A percentile compares a stretch with the other conserved stretches of the same genome.
Conservation (phyloP, 2,113 vertebrate genomes). For the Pavo muticus region DNA sequence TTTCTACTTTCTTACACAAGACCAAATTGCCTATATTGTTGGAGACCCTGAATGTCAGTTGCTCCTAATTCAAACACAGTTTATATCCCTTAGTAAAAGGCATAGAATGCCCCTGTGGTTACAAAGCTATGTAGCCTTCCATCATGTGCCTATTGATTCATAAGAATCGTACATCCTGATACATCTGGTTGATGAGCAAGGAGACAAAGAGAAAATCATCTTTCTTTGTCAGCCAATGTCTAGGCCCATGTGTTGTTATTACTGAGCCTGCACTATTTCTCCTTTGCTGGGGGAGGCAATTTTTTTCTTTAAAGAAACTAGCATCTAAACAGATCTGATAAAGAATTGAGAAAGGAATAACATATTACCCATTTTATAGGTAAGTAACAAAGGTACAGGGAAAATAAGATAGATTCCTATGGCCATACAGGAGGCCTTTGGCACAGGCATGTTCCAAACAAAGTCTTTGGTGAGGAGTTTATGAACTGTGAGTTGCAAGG, state of each 20-base stretch:
- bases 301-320: slow-evolving; percentile 51
- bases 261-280: slow-evolving; percentile 26
- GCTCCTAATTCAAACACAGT: slow-evolving; percentile 45
- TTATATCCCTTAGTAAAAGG: slow-evolving; percentile 22
- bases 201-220: slow-evolving; percentile 50
- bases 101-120: slow-evolving; percentile 23
- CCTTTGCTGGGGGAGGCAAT: slow-evolving; percentile 16
- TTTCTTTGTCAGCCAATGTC: slow-evolving; percentile 11
- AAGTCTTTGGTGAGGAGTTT: slow-evolving; percentile 12
- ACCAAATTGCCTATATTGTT: slow-evolving; percentile 49
- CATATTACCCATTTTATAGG: slow-evolving; percentile 14
- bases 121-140: not conserved
- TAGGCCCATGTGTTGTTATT: slow-evolving; percentile 31
- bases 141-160: slow-evolving; percentile 7
- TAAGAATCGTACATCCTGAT: not conserved
- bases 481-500: slow-evolving; percentile 32
- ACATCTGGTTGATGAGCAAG: slow-evolving; percentile 10
- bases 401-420: slow-evolving; percentile 17
- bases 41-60: slow-evolving; percentile 45
- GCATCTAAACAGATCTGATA: slow-evolving; percentile 45
- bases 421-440: slow-evolving; percentile 23
- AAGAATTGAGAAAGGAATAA: slow-evolving; percentile 26
- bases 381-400: slow-evolving; percentile 28
- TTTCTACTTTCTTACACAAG: slow-evolving; percentile 49
- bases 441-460: slow-evolving; percentile 20